These are phyloP conservation scores for Salvelinus alpinus DNA, from an alignment of 2,113 vertebrate genomes.

Conservation along the genomic window DNA sequence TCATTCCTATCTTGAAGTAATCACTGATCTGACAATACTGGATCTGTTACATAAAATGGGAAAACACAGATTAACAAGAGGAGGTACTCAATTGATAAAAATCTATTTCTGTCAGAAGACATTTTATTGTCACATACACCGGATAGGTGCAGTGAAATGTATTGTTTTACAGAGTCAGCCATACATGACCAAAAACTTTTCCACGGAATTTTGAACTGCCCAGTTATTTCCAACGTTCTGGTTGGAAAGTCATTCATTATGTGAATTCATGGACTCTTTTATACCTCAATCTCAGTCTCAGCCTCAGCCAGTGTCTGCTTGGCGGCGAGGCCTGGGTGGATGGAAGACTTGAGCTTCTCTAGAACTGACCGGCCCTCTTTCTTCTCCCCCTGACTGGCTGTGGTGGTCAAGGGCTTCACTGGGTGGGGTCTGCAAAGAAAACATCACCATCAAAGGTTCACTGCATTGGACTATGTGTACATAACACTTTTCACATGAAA, in stretches of 20 bases:
- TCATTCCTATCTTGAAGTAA: too few relatives aligned
- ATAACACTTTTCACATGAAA: constrained; percentile 26
- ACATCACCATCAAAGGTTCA: not conserved
- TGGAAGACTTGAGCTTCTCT: constrained; percentile 84
- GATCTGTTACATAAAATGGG: not conserved
- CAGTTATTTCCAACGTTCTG: not conserved
- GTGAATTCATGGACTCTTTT: too few relatives aligned
- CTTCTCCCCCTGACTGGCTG: constrained; percentile 68
- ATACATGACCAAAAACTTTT: not conserved
- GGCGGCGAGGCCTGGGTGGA: constrained; percentile 71
- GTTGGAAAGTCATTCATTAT: not conserved
- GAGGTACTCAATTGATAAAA: not conserved
- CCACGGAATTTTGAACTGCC: not conserved
- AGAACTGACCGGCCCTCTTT: constrained; percentile 78
- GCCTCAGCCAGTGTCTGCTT: constrained; percentile 66
- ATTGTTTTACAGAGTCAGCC: too few relatives aligned
- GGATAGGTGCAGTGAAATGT: too few relatives aligned
- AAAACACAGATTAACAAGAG: not conserved
- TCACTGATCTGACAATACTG: too few relatives aligned
- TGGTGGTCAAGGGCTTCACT: constrained; percentile 86
- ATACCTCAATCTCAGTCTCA: constrained; percentile 69
- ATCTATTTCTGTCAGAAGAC: not conserved
- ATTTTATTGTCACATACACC: too few relatives aligned
- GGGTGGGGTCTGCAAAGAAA: constrained; percentile 81
- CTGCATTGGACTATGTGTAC: too few relatives aligned